Percentiles rank a stretch among this genome's conserved stretches.
phyloP scores from a whole-genome alignment of 1,140 invertebrate genomes.

The Pseudomyrmex flavicornis region DNA sequence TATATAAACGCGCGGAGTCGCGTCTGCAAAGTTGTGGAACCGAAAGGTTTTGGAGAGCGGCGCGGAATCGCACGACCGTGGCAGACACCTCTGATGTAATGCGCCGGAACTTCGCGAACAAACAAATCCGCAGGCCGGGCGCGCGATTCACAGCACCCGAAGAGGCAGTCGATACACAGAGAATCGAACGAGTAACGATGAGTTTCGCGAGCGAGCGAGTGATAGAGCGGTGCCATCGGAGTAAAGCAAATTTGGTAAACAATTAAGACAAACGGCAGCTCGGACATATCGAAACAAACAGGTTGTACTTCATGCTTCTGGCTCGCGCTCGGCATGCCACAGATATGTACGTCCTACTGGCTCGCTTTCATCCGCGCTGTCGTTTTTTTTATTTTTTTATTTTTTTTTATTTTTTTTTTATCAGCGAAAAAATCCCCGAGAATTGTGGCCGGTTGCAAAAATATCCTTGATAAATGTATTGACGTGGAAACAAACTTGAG shows the following conservation, averaged over 20 bases:
- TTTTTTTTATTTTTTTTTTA: constrained; percentile 35
- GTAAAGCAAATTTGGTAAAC: constrained; percentile 77
- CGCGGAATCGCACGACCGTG: constrained; percentile 78
- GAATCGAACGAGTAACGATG: constrained; percentile 68
- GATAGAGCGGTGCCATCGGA: constrained; percentile 74
- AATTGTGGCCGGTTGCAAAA: constrained; percentile 52
- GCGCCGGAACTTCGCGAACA: constrained; percentile 83
- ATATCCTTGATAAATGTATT: constrained; percentile 70
- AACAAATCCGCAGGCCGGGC: constrained; percentile 81
- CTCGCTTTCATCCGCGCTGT: constrained; percentile 29
- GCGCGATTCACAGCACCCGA: constrained; percentile 71
- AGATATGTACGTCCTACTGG: constrained; percentile 61
- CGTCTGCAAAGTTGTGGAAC: constrained; percentile 78
- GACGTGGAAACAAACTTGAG: constrained; percentile 58
- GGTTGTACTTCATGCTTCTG: constrained; percentile 21
- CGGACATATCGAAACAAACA: constrained; percentile 71
- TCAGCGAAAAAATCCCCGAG: too few relatives aligned
- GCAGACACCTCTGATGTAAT: constrained; percentile 80
- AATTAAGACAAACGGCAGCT: constrained; percentile 72
- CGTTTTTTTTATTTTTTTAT: neutral
- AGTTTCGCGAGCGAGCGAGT: constrained; percentile 66
- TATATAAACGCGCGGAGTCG: constrained; percentile 68
- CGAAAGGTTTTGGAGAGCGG: constrained; percentile 79
- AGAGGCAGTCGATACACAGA: constrained; percentile 75
- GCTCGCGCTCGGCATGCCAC: constrained; percentile 44